Percentiles rank a stretch among this genome's conserved stretches.
Evolutionary conservation across 2,797 vertebrate species (phyloP).

Genomic region (Kryptolebias ocellatus): DNA sequence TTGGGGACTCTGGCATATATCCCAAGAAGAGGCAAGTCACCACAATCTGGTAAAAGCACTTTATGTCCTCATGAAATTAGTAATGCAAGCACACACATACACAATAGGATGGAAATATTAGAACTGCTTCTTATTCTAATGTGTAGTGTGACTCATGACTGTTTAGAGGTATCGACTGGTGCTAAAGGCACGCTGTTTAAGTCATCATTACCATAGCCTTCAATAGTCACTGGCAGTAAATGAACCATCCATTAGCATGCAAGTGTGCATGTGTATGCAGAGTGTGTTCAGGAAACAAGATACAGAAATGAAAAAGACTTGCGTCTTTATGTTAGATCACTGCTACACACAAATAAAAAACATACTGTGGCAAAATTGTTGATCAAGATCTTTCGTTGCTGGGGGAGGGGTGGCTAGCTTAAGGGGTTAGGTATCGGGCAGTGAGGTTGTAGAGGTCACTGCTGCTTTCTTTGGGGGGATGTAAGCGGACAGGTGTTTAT

Average conservation of each 20-base stretch:
- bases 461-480: neutral
- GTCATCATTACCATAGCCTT: slow-evolving; percentile 62
- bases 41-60: neutral
- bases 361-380: too few species aligned
- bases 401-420: too few species aligned
- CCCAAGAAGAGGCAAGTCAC: neutral
- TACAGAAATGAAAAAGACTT: slow-evolving; percentile 4
- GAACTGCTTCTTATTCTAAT: slow-evolving; percentile 45
- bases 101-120: neutral
- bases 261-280: slow-evolving; percentile 24
- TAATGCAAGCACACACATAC: neutral
- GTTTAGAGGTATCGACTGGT: slow-evolving; percentile 60
- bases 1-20: neutral
- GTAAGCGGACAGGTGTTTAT: too few species aligned
- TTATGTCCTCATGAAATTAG: neutral
- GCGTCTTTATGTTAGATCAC: neutral
- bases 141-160: slow-evolving; percentile 57
- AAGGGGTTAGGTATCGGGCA: neutral
- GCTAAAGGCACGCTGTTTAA: slow-evolving; percentile 64
- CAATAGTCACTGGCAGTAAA: slow-evolving; percentile 55
- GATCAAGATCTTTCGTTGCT: neutral
- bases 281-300: slow-evolving; percentile 10
- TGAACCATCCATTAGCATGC: slow-evolving; percentile 30
- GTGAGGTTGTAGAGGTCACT: neutral
- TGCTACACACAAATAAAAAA: neutral